A percentile compares a stretch with the other conserved stretches of the same genome.
Evolutionary conservation across 2,113 vertebrate species (phyloP).

Genomic region (Paracanthobrama guichenoti): DNA sequence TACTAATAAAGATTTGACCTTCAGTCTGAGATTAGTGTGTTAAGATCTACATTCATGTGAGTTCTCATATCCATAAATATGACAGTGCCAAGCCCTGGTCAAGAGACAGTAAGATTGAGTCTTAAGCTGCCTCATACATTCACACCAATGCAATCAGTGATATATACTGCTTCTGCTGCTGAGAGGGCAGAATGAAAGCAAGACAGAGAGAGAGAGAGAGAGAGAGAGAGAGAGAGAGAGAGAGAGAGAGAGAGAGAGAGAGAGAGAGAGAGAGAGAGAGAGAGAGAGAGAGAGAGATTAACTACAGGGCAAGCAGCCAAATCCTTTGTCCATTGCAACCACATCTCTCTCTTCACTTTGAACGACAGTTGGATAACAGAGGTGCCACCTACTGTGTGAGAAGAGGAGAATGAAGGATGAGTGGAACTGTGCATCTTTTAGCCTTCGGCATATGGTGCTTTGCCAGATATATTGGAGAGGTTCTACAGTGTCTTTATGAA

Average conservation of each 20-base stretch:
- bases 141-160: constrained; percentile 17
- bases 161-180: constrained; percentile 5
- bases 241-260: neutral
- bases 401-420: neutral
- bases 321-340: constrained; percentile 7
- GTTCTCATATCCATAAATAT: neutral
- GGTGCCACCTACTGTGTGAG: constrained; percentile 1
- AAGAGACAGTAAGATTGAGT: constrained; percentile 9
- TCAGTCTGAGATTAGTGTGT: neutral
- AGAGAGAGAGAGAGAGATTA: constrained; percentile 5
- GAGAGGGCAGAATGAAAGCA: neutral
- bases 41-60: neutral
- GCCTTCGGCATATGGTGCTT: neutral
- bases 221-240: too few species aligned
- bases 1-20: neutral
- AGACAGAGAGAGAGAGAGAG: neutral
- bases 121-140: constrained; percentile 3
- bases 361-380: constrained; percentile 16
- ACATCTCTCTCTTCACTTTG: constrained; percentile 7
- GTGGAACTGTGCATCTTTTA: constrained; percentile 7
- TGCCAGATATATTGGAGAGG: constrained; percentile 1
- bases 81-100: neutral
- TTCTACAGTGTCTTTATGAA: neutral
- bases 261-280: neutral
- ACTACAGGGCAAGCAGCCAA: neutral